phyloP scores from a whole-genome alignment of 2,888 invertebrate genomes.

The Torymus aiolomorphi region DNA sequence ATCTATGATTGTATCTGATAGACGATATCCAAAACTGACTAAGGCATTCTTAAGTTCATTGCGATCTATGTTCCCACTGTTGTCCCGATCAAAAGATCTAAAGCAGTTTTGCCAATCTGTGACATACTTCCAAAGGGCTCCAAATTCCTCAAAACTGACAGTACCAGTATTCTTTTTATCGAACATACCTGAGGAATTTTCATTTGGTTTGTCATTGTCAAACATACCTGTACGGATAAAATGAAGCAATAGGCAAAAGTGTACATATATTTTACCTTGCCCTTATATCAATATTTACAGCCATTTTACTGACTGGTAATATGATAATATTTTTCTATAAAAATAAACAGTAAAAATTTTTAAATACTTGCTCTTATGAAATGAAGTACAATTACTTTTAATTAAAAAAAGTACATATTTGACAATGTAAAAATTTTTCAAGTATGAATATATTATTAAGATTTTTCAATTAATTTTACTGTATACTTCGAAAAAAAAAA shows the following conservation, averaged over 20 bases:
- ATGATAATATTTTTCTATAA: neutral
- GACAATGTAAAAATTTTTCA: too few species aligned
- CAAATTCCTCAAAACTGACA: conserved; percentile 96
- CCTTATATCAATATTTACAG: neutral
- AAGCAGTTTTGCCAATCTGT: conserved; percentile 99
- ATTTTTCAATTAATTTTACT: too few species aligned
- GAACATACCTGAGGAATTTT: conserved; percentile 87
- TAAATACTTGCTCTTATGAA: neutral
- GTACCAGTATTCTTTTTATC: conserved; percentile 92
- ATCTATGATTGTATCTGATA: conserved; percentile 89
- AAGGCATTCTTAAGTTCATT: conserved; percentile 93
- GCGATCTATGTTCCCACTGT: conserved; percentile 93
- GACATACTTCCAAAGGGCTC: conserved; percentile 97
- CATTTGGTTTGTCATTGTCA: conserved; percentile 71
- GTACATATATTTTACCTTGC: conserved; percentile 29
- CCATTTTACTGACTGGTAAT: too few species aligned
- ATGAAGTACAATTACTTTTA: too few species aligned
- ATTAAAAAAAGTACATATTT: too few species aligned
- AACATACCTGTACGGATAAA: conserved; percentile 73
- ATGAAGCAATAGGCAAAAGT: conserved; percentile 57
- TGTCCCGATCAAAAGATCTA: conserved; percentile 94
- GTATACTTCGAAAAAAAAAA: too few species aligned
- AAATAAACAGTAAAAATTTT: neutral
- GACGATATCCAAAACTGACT: conserved; percentile 90
- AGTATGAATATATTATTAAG: too few species aligned